These are phyloP conservation scores for Thunnus thynnus DNA, from an alignment of 2,113 vertebrate species.

Conservation along the genomic window DNA sequence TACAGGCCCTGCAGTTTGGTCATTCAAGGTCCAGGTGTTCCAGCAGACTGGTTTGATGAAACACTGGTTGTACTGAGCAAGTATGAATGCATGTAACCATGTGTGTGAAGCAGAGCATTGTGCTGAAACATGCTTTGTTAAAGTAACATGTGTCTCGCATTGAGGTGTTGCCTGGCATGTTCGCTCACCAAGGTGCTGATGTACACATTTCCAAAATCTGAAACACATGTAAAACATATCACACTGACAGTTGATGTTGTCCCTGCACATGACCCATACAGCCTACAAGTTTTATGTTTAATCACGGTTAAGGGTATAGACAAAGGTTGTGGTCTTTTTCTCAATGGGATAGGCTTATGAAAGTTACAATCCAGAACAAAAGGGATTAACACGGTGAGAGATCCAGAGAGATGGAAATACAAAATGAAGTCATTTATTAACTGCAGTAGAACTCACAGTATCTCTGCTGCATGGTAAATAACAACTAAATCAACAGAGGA, in stretches of 20 bases:
- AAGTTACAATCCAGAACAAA: background rate
- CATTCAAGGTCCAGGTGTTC: background rate
- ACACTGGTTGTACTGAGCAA: background rate
- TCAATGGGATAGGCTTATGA: background rate
- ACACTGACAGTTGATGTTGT: background rate
- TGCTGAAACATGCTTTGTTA: conserved; percentile 7
- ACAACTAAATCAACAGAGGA: too few species aligned
- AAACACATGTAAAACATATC: conserved; percentile 8
- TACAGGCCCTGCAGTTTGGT: background rate
- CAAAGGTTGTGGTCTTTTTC: background rate
- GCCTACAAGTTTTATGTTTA: background rate
- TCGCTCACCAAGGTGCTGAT: background rate
- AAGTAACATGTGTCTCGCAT: conserved; percentile 15
- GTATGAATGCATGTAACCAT: background rate
- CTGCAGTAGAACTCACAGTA: too few species aligned
- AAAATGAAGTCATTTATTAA: too few species aligned
- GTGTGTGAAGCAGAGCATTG: background rate
- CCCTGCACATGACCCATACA: background rate
- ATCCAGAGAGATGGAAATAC: too few species aligned
- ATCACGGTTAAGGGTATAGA: conserved; percentile 12
- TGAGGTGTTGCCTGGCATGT: background rate
- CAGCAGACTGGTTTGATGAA: background rate
- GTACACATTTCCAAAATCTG: background rate
- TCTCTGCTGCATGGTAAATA: too few species aligned
- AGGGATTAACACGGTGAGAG: background rate